Percentiles rank a stretch among this genome's conserved stretches.
phyloP scores from a whole-genome alignment of 2,888 invertebrate genomes.

The Diplazon laetatorius region DNA sequence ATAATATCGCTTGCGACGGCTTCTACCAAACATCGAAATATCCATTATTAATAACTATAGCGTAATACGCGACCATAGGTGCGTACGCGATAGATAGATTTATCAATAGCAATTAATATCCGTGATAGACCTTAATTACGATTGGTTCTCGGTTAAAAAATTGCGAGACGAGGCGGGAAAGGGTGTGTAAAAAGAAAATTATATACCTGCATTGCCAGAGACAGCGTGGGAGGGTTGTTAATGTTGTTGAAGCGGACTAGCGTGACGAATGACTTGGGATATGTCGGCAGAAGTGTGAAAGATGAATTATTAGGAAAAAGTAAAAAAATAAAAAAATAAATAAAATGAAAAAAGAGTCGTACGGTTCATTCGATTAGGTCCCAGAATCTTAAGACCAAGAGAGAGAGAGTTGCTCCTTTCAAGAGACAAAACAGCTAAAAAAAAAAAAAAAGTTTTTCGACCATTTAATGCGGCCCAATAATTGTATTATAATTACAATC shows the following conservation, averaged over 20 bases:
- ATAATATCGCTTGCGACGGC: conserved; percentile 73
- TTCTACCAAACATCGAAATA: conserved; percentile 79
- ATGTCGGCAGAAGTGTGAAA: conserved; percentile 30
- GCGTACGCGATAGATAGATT: conserved; percentile 41
- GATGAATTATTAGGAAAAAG: conserved; percentile 30
- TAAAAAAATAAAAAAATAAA: conserved; percentile 6
- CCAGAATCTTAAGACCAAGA: conserved; percentile 31
- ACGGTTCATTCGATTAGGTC: conserved; percentile 51
- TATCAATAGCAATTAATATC: conserved; percentile 52
- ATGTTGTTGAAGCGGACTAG: conserved; percentile 42
- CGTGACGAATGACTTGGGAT: conserved; percentile 9
- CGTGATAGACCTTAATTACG: conserved; percentile 59
- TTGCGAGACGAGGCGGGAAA: too few relatives aligned
- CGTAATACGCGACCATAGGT: conserved; percentile 53
- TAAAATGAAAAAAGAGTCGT: conserved; percentile 42
- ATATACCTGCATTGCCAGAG: too few relatives aligned
- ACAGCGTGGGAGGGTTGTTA: too few relatives aligned
- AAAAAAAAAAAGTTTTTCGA: conserved; percentile 19
- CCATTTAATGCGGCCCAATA: background rate
- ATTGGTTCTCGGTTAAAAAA: conserved; percentile 58
- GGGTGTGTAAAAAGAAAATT: too few relatives aligned
- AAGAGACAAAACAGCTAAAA: background rate
- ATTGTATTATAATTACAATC: background rate
- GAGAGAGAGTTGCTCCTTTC: background rate
- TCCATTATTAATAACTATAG: conserved; percentile 63